A percentile compares a stretch with the other conserved stretches of the same genome.
These are phyloP conservation scores for Melanaphis sacchari DNA, from an alignment of 1,140 invertebrate species.

Conservation along the genomic window DNA sequence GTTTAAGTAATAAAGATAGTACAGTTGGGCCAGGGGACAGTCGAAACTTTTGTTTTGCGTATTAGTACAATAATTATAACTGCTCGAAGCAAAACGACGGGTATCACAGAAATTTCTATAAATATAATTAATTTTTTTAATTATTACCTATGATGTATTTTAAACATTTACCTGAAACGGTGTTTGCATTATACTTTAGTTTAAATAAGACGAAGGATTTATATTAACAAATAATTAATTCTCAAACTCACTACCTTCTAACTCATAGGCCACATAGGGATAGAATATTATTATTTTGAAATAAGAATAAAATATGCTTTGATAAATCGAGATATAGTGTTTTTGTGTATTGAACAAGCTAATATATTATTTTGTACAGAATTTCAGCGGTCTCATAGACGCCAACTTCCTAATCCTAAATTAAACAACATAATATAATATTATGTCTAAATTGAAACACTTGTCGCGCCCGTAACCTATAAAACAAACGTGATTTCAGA, in stretches of 20 bases:
- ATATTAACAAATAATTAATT: too few relatives aligned
- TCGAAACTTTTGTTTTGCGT: too few relatives aligned
- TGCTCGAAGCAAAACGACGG: background rate
- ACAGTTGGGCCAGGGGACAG: background rate
- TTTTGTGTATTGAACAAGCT: too few relatives aligned
- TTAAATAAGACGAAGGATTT: too few relatives aligned
- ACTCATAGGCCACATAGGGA: too few relatives aligned
- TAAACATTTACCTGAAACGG: too few relatives aligned
- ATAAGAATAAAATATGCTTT: background rate
- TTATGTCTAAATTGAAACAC: background rate
- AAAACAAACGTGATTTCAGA: constrained; percentile 65
- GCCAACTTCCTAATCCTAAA: background rate
- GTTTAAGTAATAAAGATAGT: background rate
- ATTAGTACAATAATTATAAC: too few relatives aligned
- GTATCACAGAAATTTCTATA: background rate
- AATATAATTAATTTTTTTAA: background rate
- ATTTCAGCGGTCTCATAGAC: too few relatives aligned
- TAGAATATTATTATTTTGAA: background rate
- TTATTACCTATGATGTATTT: background rate
- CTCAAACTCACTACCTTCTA: too few relatives aligned
- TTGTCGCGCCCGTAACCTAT: background rate
- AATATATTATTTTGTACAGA: too few relatives aligned
- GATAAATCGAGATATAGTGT: background rate
- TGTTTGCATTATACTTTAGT: too few relatives aligned
- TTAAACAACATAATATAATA: background rate